phyloP scores from a whole-genome alignment of 1,140 invertebrate species.

The Scaptomyza pallida region DNA sequence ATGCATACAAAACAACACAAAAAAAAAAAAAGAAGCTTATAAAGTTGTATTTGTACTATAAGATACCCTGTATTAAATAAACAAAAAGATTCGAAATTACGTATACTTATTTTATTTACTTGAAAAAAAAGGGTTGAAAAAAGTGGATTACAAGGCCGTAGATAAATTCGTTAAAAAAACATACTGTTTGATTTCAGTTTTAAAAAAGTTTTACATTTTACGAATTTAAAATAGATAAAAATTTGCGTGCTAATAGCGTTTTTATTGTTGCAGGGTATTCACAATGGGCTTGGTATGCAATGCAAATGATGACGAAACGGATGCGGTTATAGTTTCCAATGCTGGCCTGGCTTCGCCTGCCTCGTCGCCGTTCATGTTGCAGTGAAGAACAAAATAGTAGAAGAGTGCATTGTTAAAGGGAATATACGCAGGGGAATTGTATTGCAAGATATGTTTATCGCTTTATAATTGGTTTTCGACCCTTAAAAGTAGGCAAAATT shows the following conservation, averaged over 20 bases:
- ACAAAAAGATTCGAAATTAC: no score
- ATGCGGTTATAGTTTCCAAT: neutral
- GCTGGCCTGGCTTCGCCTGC: neutral
- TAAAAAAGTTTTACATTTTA: no score
- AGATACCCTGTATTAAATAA: neutral
- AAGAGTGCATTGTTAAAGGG: neutral
- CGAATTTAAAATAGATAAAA: no score
- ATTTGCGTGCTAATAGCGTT: no score
- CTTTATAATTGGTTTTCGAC: conserved; percentile 51
- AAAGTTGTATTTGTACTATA: neutral
- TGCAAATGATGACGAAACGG: conserved; percentile 1
- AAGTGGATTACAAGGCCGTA: no score
- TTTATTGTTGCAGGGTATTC: neutral
- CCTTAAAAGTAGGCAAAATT: conserved; percentile 16
- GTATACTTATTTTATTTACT: no score
- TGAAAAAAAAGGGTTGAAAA: no score
- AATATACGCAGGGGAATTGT: neutral
- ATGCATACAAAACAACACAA: conserved; percentile 22
- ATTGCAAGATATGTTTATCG: conserved; percentile 37
- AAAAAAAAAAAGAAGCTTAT: neutral
- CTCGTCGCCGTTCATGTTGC: no score
- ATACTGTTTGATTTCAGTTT: no score
- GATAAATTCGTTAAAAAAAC: no score
- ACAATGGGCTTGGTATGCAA: neutral
- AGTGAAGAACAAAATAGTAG: neutral